Percentiles rank a stretch among this genome's conserved stretches.
Conservation (phyloP, 2,888 invertebrate species). For the Leptinotarsa peninsularis region DNA sequence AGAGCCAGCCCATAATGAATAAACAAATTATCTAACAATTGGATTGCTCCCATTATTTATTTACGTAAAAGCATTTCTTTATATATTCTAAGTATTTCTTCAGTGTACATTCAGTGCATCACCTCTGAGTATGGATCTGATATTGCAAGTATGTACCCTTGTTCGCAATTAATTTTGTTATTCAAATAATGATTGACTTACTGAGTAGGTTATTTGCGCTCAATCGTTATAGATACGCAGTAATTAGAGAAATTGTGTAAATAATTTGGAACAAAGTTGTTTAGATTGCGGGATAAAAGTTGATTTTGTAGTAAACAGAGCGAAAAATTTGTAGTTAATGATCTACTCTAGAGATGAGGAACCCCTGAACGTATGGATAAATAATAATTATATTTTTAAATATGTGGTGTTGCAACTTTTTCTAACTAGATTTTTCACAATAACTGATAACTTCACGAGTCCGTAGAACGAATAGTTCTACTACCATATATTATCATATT, state of each 20-base stretch:
- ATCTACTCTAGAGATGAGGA: not conserved
- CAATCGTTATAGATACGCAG: not conserved
- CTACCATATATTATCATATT: no score
- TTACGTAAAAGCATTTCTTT: not conserved
- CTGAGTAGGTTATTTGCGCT: not conserved
- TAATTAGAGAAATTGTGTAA: conserved; percentile 7
- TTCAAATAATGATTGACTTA: not conserved
- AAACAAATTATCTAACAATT: not conserved
- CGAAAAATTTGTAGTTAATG: not conserved
- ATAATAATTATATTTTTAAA: not conserved
- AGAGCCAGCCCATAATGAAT: not conserved
- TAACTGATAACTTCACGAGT: no score
- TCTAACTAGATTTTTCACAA: no score
- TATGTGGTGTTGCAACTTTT: not conserved
- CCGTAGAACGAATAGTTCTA: no score
- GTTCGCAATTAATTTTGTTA: not conserved
- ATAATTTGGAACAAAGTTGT: conserved; percentile 5
- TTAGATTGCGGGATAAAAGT: conserved; percentile 5
- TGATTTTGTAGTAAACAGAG: conserved; percentile 12
- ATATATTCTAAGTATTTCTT: not conserved
- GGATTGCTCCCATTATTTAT: not conserved
- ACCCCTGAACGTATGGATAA: not conserved
- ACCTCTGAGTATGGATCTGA: conserved; percentile 3
- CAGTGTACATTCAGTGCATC: conserved; percentile 6
- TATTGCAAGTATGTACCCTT: conserved; percentile 3